phyloP scores from a whole-genome alignment of 35 echinoderm and acorn worm genomes.

The Eucidaris tribuloides region DNA sequence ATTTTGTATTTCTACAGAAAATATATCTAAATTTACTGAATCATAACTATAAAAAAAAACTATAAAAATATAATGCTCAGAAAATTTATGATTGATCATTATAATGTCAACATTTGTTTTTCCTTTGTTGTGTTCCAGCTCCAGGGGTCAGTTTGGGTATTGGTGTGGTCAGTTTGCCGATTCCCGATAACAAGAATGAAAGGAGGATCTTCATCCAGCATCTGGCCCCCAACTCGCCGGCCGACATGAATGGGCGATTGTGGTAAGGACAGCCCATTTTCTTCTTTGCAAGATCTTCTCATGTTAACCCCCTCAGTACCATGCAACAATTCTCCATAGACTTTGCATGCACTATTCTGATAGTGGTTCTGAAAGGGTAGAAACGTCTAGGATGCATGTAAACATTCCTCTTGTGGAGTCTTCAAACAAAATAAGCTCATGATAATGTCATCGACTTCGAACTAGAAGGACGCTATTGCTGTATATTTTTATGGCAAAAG shows the following conservation, averaged over 20 bases:
- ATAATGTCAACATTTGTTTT: neutral
- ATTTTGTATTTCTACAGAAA: no score
- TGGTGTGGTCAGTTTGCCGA: constrained; percentile 89
- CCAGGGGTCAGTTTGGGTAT: constrained; percentile 74
- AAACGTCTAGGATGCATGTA: no score
- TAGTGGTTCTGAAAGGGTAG: no score
- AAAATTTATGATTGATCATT: no score
- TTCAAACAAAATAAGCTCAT: no score
- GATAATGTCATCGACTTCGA: neutral
- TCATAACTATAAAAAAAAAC: no score
- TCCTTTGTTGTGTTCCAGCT: constrained; percentile 42
- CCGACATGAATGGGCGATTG: constrained; percentile 59
- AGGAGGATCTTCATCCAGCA: constrained; percentile 83
- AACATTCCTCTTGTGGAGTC: no score
- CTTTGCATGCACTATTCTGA: no score
- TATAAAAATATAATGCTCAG: no score
- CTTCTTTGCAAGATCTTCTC: neutral
- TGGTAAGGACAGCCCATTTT: constrained; percentile 46
- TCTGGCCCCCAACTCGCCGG: constrained; percentile 68
- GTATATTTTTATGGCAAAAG: neutral
- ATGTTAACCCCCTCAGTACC: no score
- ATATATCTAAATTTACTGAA: no score
- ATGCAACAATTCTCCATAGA: no score
- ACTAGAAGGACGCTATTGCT: neutral
- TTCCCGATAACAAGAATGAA: constrained; percentile 64